Evolutionary conservation across 2,888 invertebrate genomes (phyloP).

Genomic region (Caenorhabditis sp.): DNA sequence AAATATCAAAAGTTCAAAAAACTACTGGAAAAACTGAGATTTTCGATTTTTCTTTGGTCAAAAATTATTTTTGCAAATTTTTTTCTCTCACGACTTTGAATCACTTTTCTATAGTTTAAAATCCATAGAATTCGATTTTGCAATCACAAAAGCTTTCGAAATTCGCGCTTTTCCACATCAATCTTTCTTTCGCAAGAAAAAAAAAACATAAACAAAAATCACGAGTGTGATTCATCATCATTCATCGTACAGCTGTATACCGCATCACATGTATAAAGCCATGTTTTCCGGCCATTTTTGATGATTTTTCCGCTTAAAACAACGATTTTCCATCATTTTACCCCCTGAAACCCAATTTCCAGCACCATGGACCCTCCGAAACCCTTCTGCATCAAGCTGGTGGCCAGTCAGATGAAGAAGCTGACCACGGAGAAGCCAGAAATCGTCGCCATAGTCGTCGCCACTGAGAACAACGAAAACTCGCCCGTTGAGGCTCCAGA

Average conservation of each 20-base stretch:
- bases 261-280: too few relatives aligned
- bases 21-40: too few relatives aligned
- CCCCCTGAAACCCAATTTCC: not conserved
- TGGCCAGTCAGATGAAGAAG: constrained; percentile 60
- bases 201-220: not conserved
- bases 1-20: too few relatives aligned
- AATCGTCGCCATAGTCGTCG: not conserved
- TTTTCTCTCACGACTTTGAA: too few relatives aligned
- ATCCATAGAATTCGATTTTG: not conserved
- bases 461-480: constrained; percentile 1
- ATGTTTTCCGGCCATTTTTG: not conserved
- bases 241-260: too few relatives aligned
- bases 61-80: too few relatives aligned
- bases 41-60: too few relatives aligned
- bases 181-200: not conserved
- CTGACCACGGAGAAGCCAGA: constrained; percentile 19
- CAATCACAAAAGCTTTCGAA: not conserved
- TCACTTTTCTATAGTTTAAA: not conserved
- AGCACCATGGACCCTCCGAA: constrained; percentile 2
- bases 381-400: constrained; percentile 58
- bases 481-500: not conserved
- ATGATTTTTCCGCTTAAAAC: too few relatives aligned
- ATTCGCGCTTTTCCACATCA: not conserved
- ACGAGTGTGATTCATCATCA: constrained; percentile 6
- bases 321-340: too few relatives aligned